A percentile compares a stretch with the other conserved stretches of the same genome.
Conservation (phyloP, 35 echinoderm and acorn worm genomes). For the Chiridota heheva region DNA sequence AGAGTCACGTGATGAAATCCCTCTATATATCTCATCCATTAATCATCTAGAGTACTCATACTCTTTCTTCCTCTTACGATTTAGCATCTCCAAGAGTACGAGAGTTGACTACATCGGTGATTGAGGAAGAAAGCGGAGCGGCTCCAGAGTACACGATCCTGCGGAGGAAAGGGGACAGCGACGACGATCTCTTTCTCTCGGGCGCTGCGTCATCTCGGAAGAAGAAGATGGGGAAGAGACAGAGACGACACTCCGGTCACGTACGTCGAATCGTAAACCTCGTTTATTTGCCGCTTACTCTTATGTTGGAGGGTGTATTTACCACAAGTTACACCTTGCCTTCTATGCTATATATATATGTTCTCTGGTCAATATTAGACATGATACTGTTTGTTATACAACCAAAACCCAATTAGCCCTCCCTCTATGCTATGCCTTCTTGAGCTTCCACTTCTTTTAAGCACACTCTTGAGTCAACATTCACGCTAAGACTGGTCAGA, state of each 20-base stretch:
- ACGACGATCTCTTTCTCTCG: conserved; percentile 61
- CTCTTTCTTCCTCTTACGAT: no score
- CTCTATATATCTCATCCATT: no score
- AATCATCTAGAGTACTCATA: no score
- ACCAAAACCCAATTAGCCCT: no score
- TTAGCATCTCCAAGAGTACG: no score
- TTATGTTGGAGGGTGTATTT: not conserved
- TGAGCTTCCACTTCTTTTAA: no score
- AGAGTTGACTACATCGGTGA: not conserved
- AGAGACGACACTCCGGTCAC: conserved; percentile 41
- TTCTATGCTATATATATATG: no score
- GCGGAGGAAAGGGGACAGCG: conserved; percentile 64
- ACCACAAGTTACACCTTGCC: no score
- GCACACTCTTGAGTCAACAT: no score
- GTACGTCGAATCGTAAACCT: conserved; percentile 41
- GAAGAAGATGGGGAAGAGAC: conserved; percentile 58
- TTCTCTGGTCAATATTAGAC: not conserved
- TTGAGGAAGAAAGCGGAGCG: not conserved
- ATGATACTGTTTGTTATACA: not conserved
- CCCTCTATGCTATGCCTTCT: no score
- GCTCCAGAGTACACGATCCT: conserved; percentile 60
- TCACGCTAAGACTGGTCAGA: no score
- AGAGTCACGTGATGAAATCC: no score
- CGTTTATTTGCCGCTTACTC: not conserved
- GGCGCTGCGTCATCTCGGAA: not conserved